These are phyloP conservation scores for Notothenia rossii DNA, from an alignment of 2,113 vertebrate species.

Conservation along the genomic window DNA sequence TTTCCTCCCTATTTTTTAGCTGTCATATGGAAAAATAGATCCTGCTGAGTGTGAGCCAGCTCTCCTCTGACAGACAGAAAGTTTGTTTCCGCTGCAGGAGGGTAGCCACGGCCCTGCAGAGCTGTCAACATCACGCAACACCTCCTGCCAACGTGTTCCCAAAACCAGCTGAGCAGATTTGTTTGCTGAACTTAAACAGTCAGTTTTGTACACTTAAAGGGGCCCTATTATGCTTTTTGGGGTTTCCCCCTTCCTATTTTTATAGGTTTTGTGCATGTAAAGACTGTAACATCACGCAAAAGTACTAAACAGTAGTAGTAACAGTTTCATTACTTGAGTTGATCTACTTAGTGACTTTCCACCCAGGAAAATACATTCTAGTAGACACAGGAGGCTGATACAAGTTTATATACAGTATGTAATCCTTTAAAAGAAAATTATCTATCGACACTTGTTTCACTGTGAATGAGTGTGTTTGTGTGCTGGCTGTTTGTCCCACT, in stretches of 20 bases:
- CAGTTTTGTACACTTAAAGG: not conserved
- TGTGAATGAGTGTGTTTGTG: conserved; percentile 6
- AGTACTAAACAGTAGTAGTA: too few relatives aligned
- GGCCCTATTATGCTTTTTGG: too few relatives aligned
- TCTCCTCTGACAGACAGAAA: not conserved
- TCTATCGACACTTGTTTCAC: conserved; percentile 38
- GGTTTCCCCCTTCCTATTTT: too few relatives aligned
- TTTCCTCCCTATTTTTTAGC: not conserved
- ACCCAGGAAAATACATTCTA: not conserved
- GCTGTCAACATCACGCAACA: conserved; percentile 17
- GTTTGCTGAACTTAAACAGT: not conserved
- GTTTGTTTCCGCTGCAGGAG: not conserved
- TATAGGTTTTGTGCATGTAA: too few relatives aligned
- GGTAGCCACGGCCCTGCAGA: not conserved
- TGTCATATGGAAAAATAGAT: not conserved
- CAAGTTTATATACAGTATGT: conserved; percentile 25
- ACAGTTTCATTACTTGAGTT: not conserved
- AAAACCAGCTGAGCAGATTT: not conserved
- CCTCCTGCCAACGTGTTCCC: conserved; percentile 44
- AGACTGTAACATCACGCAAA: too few relatives aligned
- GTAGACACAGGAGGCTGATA: conserved; percentile 18
- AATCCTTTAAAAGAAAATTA: conserved; percentile 26
- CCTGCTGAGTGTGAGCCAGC: not conserved
- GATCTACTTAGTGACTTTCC: not conserved
- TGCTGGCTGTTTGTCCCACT: conserved; percentile 52